Evolutionary conservation across 2,797 vertebrate species (phyloP), one percentile per base, ranked within the genome.

Genomic region (Neopelma chrysocephalum): DNA sequence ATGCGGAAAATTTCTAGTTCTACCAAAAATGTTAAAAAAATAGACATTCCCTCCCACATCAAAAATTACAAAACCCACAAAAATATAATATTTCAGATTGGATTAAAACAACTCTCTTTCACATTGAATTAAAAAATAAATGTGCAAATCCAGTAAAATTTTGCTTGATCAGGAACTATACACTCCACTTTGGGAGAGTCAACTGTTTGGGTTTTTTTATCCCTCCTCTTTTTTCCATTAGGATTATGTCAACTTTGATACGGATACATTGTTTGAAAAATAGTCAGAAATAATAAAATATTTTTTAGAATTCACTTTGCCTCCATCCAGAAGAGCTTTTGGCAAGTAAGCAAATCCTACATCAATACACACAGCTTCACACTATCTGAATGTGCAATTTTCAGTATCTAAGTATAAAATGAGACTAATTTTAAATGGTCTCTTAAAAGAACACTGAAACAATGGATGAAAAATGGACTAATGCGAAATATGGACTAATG

Each of bases 41-140:
- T 2, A 43, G 12, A 45, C 15, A 64, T 27, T 2, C 3, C 4
- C 6, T 11, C 3, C 11, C 5, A 3, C 2, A 4, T 0, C 12
- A 87, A 61, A 60, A 53, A 31, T 14, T 58, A 5, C 12, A 64
- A 21, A 9, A 65, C 12, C 4, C 58, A 68, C 2, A 56, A 57
- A 38, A 29, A 70, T 20, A 7, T 20, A 29, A 11, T 36, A 57
- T 50, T 82, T 84, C 54, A 53, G 7, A 48, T 8, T 20, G 7
- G 15, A 5, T 75, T 51, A 40, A 77, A 70, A 43, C 45, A 36
- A 15, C 1, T 8, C 4, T 21, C 43, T 64, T 77, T 51, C n/a
- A 51, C 26, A 3, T 8, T 40, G 6, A 89, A 53, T 14, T 60
- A 1, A 53, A 78, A 73, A 64, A 57, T n/a, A 56, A 51, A 68